These are phyloP conservation scores for Heliconius ismenius DNA, from an alignment of 2,888 invertebrate genomes.

Conservation along the genomic window DNA sequence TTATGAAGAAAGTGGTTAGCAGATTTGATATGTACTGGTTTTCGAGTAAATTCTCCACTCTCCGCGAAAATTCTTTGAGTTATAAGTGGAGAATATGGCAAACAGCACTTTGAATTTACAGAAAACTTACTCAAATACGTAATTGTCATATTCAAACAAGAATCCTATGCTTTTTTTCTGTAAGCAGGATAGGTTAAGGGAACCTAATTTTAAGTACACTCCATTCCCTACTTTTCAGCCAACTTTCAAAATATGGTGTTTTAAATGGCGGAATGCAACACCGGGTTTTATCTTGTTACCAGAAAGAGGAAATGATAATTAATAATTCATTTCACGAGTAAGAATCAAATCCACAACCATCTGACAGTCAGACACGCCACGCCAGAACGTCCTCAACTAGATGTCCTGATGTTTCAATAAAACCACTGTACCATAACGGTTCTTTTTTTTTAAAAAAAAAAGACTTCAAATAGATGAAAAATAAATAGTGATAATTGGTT, in stretches of 20 bases:
- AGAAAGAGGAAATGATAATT: neutral
- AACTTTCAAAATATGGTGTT: accelerated
- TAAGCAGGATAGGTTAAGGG: neutral
- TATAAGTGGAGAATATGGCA: neutral
- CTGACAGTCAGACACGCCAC: neutral
- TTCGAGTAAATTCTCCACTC: neutral
- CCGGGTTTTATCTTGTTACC: neutral
- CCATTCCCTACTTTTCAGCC: neutral
- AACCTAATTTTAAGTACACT: neutral
- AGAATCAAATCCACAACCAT: neutral
- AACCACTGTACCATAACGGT: neutral
- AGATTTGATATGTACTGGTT: neutral
- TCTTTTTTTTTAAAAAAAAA: neutral
- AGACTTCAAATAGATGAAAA: neutral
- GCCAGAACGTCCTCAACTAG: neutral
- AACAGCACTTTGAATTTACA: too few species aligned
- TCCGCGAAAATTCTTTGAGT: neutral
- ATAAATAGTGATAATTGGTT: neutral
- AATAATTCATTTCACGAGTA: neutral
- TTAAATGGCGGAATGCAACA: neutral
- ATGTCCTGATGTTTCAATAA: neutral
- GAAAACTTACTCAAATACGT: neutral
- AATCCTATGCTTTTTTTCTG: neutral
- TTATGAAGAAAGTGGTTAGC: too few species aligned
- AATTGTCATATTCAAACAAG: neutral